A percentile compares a stretch with the other conserved stretches of the same genome.
phyloP scores from a whole-genome alignment of 2,113 vertebrate genomes.

The Rhinoderma darwinii region DNA sequence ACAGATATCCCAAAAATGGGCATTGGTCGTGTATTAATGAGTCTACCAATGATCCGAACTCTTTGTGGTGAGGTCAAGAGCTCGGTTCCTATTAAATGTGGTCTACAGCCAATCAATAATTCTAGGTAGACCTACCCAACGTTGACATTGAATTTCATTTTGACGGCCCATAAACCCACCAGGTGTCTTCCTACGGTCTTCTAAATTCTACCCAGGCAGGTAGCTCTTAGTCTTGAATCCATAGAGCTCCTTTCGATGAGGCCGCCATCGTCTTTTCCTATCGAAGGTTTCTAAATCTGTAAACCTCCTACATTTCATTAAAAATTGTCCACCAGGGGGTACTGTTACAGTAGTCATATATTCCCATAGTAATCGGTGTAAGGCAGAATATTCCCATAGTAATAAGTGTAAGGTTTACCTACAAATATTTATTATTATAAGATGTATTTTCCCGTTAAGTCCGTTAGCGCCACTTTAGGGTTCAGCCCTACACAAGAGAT shows the following conservation, averaged over 20 bases:
- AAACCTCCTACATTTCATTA: not conserved
- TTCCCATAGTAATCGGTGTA: not conserved
- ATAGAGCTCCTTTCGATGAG: not conserved
- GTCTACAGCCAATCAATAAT: too few relatives aligned
- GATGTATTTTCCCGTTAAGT: not conserved
- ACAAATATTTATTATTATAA: not conserved
- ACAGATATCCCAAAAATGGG: not conserved
- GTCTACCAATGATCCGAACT: not conserved
- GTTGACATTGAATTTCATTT: not conserved
- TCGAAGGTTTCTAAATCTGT: not conserved
- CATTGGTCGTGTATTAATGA: not conserved
- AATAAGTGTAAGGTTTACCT: not conserved
- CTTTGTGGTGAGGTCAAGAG: not conserved
- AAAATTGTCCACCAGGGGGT: not conserved
- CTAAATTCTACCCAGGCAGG: not conserved
- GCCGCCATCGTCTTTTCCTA: not conserved
- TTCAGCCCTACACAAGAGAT: not conserved
- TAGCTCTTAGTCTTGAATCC: too few relatives aligned
- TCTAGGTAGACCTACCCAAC: not conserved
- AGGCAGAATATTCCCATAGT: too few relatives aligned
- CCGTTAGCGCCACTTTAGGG: not conserved
- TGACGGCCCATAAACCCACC: not conserved
- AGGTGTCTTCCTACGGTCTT: not conserved
- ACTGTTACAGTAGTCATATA: not conserved
- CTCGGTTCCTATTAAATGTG: not conserved